Conservation (phyloP, 2,888 invertebrate genomes). For the Parnassius glacialis region DNA sequence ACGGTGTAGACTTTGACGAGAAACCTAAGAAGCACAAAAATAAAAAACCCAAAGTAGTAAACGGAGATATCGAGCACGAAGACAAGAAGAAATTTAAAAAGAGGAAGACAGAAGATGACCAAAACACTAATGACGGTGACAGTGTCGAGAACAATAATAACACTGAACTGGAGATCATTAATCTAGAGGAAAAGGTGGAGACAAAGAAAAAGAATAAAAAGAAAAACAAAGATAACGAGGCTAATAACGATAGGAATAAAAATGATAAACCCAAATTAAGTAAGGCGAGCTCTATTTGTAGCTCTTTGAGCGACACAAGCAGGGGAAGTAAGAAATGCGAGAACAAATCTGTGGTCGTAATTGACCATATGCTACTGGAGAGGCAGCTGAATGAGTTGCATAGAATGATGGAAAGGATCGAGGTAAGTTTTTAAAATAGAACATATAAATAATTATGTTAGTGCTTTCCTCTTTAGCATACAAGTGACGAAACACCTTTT, state of each 20-base stretch:
- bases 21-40: slow-evolving; percentile 29
- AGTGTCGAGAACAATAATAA: slow-evolving; percentile 30
- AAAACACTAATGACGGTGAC: not conserved
- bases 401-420: slow-evolving; percentile 61
- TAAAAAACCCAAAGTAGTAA: slow-evolving; percentile 27
- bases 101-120: slow-evolving; percentile 26
- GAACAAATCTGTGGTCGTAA: slow-evolving; percentile 46
- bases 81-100: slow-evolving; percentile 22
- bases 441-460: no score
- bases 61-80: slow-evolving; percentile 24
- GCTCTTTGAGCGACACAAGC: slow-evolving; percentile 62
- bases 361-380: slow-evolving; percentile 72
- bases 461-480: no score
- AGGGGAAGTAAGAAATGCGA: slow-evolving; percentile 42
- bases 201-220: slow-evolving; percentile 32
- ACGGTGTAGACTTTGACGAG: slow-evolving; percentile 25
- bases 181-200: slow-evolving; percentile 27
- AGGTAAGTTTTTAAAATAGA: slow-evolving; percentile 41
- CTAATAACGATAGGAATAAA: slow-evolving; percentile 29
- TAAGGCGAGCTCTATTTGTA: slow-evolving; percentile 61
- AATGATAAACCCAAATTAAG: slow-evolving; percentile 44
- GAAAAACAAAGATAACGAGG: slow-evolving; percentile 35
- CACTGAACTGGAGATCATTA: slow-evolving; percentile 25
- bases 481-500: no score
- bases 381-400: slow-evolving; percentile 78